These are phyloP conservation scores for Eilema griseolum DNA, from an alignment of 2,888 invertebrate genomes.

Conservation along the genomic window DNA sequence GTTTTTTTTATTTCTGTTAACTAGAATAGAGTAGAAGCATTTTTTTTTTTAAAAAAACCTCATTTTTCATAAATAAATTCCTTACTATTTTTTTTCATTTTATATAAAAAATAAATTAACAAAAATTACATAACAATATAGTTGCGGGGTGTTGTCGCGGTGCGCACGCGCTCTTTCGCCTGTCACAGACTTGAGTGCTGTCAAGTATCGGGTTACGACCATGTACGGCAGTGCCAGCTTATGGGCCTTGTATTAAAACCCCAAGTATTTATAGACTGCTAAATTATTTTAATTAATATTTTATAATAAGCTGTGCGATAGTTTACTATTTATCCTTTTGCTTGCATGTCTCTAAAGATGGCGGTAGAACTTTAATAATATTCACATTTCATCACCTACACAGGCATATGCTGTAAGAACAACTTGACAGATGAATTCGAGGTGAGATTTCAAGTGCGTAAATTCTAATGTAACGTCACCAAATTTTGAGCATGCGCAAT, in stretches of 20 bases:
- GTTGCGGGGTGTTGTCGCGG: slow-evolving; percentile 31
- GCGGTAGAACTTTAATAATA: not conserved
- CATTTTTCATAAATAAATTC: not conserved
- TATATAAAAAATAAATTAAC: not conserved
- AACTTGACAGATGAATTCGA: no score
- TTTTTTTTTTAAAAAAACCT: not conserved
- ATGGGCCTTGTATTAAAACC: slow-evolving; percentile 16
- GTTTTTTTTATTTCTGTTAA: not conserved
- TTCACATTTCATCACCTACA: not conserved
- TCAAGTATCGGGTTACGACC: slow-evolving; percentile 58
- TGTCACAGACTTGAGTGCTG: slow-evolving; percentile 53
- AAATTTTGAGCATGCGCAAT: no score
- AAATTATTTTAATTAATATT: slow-evolving; percentile 21
- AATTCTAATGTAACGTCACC: no score
- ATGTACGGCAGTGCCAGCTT: slow-evolving; percentile 47
- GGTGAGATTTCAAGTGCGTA: no score
- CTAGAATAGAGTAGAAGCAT: no score
- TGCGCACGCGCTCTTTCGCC: slow-evolving; percentile 49
- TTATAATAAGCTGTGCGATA: not conserved
- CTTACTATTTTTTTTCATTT: not conserved
- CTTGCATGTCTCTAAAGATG: not conserved
- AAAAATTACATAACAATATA: slow-evolving; percentile 31
- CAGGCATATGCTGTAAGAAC: no score
- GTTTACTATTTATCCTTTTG: not conserved
- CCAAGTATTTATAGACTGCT: slow-evolving; percentile 31